These are phyloP conservation scores for Pygoscelis antarcticus DNA, from an alignment of 2,113 vertebrate species.

Conservation along the genomic window DNA sequence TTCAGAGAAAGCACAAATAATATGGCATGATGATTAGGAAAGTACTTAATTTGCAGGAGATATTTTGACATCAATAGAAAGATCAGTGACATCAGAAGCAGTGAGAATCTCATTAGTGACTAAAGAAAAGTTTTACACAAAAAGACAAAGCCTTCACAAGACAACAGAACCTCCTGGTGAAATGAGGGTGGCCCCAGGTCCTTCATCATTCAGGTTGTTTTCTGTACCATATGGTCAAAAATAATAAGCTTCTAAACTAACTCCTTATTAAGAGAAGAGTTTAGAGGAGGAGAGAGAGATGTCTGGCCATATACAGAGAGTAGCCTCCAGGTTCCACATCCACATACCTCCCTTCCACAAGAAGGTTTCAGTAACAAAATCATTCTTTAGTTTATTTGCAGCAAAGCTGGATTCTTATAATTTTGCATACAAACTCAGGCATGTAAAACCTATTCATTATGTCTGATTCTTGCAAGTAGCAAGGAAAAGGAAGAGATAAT, in stretches of 20 bases:
- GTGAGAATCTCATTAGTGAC: neutral
- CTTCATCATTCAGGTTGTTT: neutral
- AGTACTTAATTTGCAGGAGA: neutral
- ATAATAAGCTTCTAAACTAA: neutral
- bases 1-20: neutral
- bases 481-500: neutral
- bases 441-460: neutral
- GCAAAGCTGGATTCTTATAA: neutral
- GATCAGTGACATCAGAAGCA: neutral
- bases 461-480: neutral
- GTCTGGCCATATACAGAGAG: neutral
- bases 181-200: neutral
- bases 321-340: neutral
- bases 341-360: neutral
- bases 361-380: neutral
- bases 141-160: neutral
- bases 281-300: neutral
- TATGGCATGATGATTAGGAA: neutral
- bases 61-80: neutral
- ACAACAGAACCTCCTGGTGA: neutral
- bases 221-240: neutral
- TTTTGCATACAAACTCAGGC: neutral
- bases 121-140: neutral
- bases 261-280: neutral
- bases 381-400: neutral